Conservation (phyloP, 2,888 invertebrate species). For the Xestia sexstrigata region DNA sequence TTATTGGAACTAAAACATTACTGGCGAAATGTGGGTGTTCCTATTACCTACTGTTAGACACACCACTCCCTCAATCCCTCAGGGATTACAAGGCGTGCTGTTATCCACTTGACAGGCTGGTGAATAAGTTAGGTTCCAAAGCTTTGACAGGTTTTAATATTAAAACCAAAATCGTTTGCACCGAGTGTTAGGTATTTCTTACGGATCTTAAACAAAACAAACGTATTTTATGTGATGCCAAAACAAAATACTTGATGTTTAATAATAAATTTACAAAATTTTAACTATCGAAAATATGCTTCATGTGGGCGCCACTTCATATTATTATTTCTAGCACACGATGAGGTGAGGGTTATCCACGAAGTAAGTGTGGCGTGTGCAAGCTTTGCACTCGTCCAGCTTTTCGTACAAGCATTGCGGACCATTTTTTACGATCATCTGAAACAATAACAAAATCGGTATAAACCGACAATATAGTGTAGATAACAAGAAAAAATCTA, state of each 20-base stretch:
- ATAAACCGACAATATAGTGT: background rate
- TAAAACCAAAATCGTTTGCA: background rate
- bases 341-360: fast-evolving
- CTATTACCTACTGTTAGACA: background rate
- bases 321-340: background rate
- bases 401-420: background rate
- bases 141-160: background rate
- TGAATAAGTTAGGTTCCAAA: background rate
- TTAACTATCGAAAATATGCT: too few species aligned
- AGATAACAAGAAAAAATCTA: too few species aligned
- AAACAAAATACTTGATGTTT: background rate
- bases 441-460: slow-evolving; percentile 7
- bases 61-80: background rate
- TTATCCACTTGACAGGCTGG: background rate
- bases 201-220: background rate
- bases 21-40: background rate
- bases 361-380: background rate
- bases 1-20: background rate
- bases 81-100: background rate
- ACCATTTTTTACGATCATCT: background rate
- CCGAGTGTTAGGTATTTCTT: background rate
- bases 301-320: background rate
- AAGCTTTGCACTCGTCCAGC: fast-evolving
- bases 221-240: background rate
- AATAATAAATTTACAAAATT: too few species aligned